Base-by-base conservation (phyloP, 2,797 vertebrate species). In the Carapus acus region DNA sequence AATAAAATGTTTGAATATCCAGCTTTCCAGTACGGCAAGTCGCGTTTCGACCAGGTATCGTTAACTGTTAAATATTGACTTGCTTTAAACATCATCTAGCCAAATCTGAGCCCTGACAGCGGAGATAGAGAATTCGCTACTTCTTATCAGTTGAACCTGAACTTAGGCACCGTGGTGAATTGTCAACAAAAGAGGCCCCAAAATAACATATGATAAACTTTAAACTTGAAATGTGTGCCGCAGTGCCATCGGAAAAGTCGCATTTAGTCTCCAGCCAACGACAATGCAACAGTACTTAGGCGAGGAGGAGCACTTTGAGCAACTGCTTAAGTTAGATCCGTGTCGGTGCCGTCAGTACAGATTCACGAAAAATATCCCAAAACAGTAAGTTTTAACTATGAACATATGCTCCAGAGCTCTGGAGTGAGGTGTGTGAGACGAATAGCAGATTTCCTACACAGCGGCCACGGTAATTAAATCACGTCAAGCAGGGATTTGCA, bases 11-110 rank as follows among this genome's bases (percentile, higher is more conserved):
- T 83, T 65, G 75, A 86, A 37, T 80, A 79, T 15, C 87, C 88
- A 6, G 62, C 72, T 19, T 96, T 94, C 73, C 85, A 84, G 75
- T 80, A 86, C 53, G 90, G 90, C n/a, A 87, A 86, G 67, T 76
- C 90, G 2, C 91, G 91, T 66, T 94, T 90, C 77, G 85, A 91
- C 71, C 92, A 93, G 93, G 93, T 94, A 87, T 40, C 29, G 9
- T 27, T 27, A 27, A 27, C 22, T 9, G 2, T 13, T n/a, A 36
- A 36, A 36, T 15, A 36, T 2, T n/a, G 2, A 15, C 24, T 5
- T 27, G 4, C 24, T 27, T 9, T 27, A 9, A 27, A 5, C 24
- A 27, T 9, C 24, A 27, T 4, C 34, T 36, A 36, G 34, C 34
- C 14, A 36, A 36, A n/a, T n/a, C n/a, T n/a, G n/a, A n/a, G n/a